Evolutionary conservation across 2,888 invertebrate species (phyloP).

Genomic region (Drosophila colorata): DNA sequence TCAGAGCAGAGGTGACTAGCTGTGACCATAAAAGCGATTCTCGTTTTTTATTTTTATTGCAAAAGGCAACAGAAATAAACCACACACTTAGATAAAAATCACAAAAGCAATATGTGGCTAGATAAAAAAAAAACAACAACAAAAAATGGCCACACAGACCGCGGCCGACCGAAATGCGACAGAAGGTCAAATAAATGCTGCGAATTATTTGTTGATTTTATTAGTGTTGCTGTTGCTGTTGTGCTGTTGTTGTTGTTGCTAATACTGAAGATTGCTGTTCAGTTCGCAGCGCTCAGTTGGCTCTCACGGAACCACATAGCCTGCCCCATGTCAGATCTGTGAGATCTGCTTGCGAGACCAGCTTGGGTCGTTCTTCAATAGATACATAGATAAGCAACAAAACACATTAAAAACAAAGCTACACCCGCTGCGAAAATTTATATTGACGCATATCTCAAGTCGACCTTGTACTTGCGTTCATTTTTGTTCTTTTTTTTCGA

Average conservation of each 20-base stretch:
- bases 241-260: conserved; percentile 18
- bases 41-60: conserved; percentile 66
- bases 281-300: conserved; percentile 17
- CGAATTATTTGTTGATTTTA: conserved; percentile 66
- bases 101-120: conserved; percentile 83
- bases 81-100: conserved; percentile 83
- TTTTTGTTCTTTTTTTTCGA: conserved; percentile 9
- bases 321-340: conserved; percentile 25
- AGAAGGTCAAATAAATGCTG: conserved; percentile 75
- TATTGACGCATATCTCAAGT: conserved; percentile 40
- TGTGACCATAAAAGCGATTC: conserved; percentile 79
- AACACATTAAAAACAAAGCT: conserved; percentile 42
- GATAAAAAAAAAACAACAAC: conserved; percentile 69
- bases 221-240: conserved; percentile 30
- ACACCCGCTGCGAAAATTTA: conserved; percentile 68
- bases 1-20: conserved; percentile 68
- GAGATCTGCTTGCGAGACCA: conserved; percentile 14
- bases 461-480: conserved; percentile 61
- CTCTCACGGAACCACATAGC: conserved; percentile 68
- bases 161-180: conserved; percentile 53
- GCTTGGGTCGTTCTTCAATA: conserved; percentile 41
- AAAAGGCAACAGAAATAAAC: conserved; percentile 73
- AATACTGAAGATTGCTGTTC: conserved; percentile 38
- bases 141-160: conserved; percentile 57
- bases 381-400: conserved; percentile 21